Conservation (phyloP, 2,888 invertebrate genomes). For the Orchesella flavescens region DNA sequence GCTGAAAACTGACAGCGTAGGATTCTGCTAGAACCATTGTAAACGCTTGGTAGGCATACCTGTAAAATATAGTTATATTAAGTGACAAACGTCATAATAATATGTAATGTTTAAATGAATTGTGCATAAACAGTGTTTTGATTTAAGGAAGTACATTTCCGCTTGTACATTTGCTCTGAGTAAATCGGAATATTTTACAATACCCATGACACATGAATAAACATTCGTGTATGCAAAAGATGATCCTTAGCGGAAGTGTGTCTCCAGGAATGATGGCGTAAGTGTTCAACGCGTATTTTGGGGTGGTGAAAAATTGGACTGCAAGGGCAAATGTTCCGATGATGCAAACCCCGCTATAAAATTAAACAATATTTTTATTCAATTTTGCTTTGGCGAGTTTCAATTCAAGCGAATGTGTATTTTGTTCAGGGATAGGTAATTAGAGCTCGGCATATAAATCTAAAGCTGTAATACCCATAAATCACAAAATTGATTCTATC, state of each 20-base stretch:
- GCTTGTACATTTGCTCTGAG: no score
- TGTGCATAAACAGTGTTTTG: no score
- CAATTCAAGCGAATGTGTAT: no score
- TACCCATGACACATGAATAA: conserved; percentile 25
- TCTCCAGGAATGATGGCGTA: conserved; percentile 34
- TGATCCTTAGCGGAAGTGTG: conserved; percentile 22
- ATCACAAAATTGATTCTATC: conserved; percentile 24
- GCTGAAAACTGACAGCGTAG: conserved; percentile 34
- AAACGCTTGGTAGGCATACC: conserved; percentile 29
- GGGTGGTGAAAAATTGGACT: conserved; percentile 34
- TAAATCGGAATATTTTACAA: no score
- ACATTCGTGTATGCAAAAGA: conserved; percentile 42
- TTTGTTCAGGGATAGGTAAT: no score
- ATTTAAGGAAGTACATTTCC: no score
- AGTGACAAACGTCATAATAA: no score
- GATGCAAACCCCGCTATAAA: conserved; percentile 18
- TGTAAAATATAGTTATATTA: no score
- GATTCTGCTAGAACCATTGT: conserved; percentile 38
- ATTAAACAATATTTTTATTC: not conserved
- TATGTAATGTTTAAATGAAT: no score
- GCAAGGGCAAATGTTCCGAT: conserved; percentile 23
- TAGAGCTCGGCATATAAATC: no score
- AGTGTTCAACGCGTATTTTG: conserved; percentile 40
- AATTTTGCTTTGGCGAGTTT: no score
- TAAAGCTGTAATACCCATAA: conserved; percentile 30